Evolutionary conservation across 2,888 invertebrate genomes (phyloP).

Genomic region (Metacarcinus magister): DNA sequence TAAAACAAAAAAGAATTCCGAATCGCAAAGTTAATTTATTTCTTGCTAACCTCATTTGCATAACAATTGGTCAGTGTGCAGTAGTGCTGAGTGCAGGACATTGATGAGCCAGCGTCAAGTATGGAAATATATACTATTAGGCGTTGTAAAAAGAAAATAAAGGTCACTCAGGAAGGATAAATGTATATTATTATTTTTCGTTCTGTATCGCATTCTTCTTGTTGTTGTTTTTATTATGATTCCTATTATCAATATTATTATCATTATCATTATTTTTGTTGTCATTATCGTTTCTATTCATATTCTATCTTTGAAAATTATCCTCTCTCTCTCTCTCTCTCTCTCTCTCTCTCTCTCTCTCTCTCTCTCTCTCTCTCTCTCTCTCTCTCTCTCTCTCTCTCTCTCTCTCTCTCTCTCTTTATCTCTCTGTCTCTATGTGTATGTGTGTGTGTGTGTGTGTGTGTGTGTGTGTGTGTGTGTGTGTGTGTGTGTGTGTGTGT

Average conservation of each 20-base stretch:
- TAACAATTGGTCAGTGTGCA: background rate
- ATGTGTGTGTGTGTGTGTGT: conserved; percentile 10
- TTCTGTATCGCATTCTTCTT: background rate
- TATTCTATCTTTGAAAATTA: too few relatives aligned
- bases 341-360: background rate
- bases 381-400: background rate
- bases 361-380: background rate
- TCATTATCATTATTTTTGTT: too few relatives aligned
- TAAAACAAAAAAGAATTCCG: conserved; percentile 8
- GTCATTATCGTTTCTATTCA: too few relatives aligned
- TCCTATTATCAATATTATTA: background rate
- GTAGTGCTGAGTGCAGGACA: background rate
- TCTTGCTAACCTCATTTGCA: background rate
- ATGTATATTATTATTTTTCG: background rate
- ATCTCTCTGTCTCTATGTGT: background rate
- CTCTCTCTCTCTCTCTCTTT: background rate
- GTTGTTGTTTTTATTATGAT: background rate
- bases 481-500: conserved; percentile 26
- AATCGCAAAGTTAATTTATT: background rate
- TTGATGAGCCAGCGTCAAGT: background rate
- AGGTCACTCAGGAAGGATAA: background rate
- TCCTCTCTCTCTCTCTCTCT: too few relatives aligned
- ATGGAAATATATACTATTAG: background rate
- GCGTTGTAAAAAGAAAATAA: background rate
- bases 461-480: conserved; percentile 20